Conservation (phyloP, 2,113 vertebrate genomes). For the Spea multiplicata region DNA sequence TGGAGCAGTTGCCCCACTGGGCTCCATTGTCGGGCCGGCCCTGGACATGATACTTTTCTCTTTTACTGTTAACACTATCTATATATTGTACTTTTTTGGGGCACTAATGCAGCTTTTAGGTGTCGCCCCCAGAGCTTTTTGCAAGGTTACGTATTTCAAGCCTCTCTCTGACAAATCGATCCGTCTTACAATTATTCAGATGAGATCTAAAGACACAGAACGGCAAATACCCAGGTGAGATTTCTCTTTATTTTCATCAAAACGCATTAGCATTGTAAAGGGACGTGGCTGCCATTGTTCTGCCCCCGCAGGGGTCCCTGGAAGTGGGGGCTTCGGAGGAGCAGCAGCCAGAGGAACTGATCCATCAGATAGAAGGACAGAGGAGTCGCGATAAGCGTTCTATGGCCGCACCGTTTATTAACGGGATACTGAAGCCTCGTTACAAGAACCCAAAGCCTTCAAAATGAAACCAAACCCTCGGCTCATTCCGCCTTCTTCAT, state of each 20-base stretch:
- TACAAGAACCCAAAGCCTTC: too few species aligned
- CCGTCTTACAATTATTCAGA: constrained; percentile 16
- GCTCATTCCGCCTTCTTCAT: too few species aligned
- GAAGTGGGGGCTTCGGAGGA: constrained; percentile 15
- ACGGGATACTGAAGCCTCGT: neutral
- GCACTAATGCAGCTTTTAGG: too few species aligned
- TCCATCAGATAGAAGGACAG: neutral
- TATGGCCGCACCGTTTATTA: neutral
- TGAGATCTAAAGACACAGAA: neutral
- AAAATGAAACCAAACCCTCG: too few species aligned
- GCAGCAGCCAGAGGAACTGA: neutral
- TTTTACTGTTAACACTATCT: too few species aligned
- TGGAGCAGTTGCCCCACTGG: too few species aligned
- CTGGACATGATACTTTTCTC: too few species aligned
- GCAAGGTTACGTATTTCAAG: too few species aligned
- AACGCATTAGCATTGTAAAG: constrained; percentile 28
- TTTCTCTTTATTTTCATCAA: constrained; percentile 35
- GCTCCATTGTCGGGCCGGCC: too few species aligned
- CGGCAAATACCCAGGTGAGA: neutral
- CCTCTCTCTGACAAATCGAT: neutral
- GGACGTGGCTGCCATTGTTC: neutral
- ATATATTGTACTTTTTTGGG: too few species aligned
- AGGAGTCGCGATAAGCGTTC: neutral
- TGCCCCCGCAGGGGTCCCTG: neutral
- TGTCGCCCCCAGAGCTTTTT: too few species aligned